Evolutionary conservation across 2,888 invertebrate species (phyloP), one percentile per base, ranked within the genome.

Genomic region (Drosophila longiperda): DNA sequence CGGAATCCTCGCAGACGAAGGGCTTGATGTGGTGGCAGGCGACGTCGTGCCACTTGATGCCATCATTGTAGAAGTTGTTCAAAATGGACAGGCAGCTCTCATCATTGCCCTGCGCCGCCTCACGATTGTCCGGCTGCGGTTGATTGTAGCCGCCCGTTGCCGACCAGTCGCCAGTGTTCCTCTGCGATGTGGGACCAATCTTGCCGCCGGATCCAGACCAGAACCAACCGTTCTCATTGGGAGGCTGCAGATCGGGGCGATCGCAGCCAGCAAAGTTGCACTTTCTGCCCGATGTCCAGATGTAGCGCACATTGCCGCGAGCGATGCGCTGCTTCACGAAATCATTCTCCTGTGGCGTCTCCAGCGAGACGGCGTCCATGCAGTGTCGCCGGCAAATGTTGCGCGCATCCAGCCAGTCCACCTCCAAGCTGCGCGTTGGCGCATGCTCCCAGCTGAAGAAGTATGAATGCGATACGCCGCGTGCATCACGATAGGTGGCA

Each of bases 401-500:
- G 82, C 98, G 95, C 38, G 98, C 96, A 92, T 98, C 98, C 61
- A 98, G 93, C 98, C 98, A 98, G 92, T 98, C 97, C 2, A 98
- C 97, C 93, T 97, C 97, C 76, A 97, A 93, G 86, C 94, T 96
- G 83, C 96, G 95, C 33, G 97, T 97, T 3, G 97, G 96, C 57
- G 95, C 95, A 92, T 97, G 97, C 87, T 97, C 97, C 97, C 97
- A 97, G 92, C 97, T 97, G 95, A 98, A 98, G 96, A 98, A 98
- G 94, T 98, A 98, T 32, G 97, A 97, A 92, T 98, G 98, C 7
- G 96, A 95, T 33, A 97, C 97, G 53, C 97, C 97, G 66, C 97
- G 95, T 15, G 96, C 97, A 92, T 98, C 98, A 83, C 97, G 95
- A 93, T 97, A 98, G 20, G 96, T 96, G 50, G 97, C 96, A 92